phyloP scores from a whole-genome alignment of 1,140 invertebrate species.

The Parapsyche elsis region DNA sequence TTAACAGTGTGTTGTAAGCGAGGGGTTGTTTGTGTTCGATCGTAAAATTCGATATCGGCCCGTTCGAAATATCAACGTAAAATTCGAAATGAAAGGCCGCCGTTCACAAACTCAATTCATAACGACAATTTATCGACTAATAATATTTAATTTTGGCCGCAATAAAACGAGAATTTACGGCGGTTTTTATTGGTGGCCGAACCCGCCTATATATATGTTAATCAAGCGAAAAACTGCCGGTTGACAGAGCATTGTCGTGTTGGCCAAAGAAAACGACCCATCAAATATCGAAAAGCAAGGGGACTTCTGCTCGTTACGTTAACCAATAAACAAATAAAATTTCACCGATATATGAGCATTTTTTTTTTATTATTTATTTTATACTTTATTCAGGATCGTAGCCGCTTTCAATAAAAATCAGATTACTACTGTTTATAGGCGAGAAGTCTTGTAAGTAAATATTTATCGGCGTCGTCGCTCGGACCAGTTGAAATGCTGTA shows the following conservation, averaged over 20 bases:
- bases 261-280: background rate
- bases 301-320: background rate
- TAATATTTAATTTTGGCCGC: constrained; percentile 55
- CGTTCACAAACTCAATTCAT: constrained; percentile 23
- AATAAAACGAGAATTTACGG: constrained; percentile 54
- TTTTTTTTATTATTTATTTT: background rate
- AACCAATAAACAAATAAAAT: too few species aligned
- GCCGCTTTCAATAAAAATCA: constrained; percentile 15
- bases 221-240: constrained; percentile 35
- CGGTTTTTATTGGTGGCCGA: constrained; percentile 4
- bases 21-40: too few species aligned
- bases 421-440: constrained; percentile 33
- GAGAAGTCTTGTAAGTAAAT: constrained; percentile 21
- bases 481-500: constrained; percentile 19
- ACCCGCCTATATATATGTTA: constrained; percentile 51
- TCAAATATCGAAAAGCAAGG: background rate
- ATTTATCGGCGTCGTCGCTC: constrained; percentile 9
- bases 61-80: background rate
- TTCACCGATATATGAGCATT: background rate
- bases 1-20: too few species aligned
- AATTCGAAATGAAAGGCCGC: constrained; percentile 5
- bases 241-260: constrained; percentile 8
- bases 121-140: constrained; percentile 52
- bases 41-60: background rate
- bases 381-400: too few species aligned